A percentile compares a stretch with the other conserved stretches of the same genome.
phyloP scores from a whole-genome alignment of 2,888 invertebrate genomes.

The Yponomeuta cagnagella region DNA sequence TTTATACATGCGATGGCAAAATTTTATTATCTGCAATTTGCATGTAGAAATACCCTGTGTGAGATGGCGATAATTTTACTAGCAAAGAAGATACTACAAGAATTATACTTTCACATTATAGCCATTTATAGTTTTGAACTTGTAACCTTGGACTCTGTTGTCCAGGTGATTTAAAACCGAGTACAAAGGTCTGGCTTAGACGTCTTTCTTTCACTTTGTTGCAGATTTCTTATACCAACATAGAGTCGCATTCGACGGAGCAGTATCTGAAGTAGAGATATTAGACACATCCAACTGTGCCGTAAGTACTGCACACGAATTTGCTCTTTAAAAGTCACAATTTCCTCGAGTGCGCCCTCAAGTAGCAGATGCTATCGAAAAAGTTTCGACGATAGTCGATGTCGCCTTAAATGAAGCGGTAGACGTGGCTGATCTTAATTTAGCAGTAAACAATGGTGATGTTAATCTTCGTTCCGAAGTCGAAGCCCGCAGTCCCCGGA shows the following conservation, averaged over 20 bases:
- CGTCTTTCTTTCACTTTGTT: conserved; percentile 52
- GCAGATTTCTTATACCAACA: conserved; percentile 88
- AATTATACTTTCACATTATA: neutral
- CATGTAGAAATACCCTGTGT: neutral
- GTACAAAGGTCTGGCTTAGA: neutral
- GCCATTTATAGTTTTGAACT: neutral
- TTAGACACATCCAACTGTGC: conserved; percentile 87
- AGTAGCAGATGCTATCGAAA: conserved; percentile 18
- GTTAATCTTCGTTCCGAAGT: conserved; percentile 44
- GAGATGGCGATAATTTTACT: neutral
- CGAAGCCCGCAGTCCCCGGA: neutral
- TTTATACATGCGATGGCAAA: conserved; percentile 1
- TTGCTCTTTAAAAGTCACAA: conserved; percentile 1
- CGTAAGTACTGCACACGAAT: conserved; percentile 71
- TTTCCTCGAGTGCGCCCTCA: conserved; percentile 1
- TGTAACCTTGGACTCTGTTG: neutral
- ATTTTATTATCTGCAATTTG: neutral
- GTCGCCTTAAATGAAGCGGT: conserved; percentile 43
- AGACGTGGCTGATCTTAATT: conserved; percentile 57
- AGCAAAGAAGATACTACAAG: neutral
- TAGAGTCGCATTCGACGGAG: conserved; percentile 85
- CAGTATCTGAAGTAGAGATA: conserved; percentile 86
- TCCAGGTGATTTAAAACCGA: neutral
- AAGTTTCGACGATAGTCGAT: conserved; percentile 17
- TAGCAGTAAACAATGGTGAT: conserved; percentile 69